Evolutionary conservation across 1,140 invertebrate genomes (phyloP).

Genomic region (Meloidogyne chitwoodi): DNA sequence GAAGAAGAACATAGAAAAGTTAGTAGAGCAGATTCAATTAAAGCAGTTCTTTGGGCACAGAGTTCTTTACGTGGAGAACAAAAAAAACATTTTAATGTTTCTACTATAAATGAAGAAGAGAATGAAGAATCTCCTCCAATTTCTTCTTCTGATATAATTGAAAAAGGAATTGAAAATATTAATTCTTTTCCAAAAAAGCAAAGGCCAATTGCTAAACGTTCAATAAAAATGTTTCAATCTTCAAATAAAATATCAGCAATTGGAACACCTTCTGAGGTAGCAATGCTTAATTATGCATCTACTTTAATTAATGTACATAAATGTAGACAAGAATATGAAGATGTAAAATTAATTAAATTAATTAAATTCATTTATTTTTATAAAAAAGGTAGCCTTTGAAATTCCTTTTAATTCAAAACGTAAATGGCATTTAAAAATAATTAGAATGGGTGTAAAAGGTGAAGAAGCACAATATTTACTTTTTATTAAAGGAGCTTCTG

Average conservation of each 20-base stretch:
- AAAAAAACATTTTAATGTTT: neutral
- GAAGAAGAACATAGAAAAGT: neutral
- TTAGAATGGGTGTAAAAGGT: constrained; percentile 11
- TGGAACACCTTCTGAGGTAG: constrained; percentile 51
- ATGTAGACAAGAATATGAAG: constrained; percentile 27
- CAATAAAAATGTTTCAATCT: neutral
- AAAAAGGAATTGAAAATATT: neutral
- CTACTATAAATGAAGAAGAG: neutral
- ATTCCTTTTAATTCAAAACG: constrained; percentile 56
- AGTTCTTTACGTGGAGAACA: constrained; percentile 3
- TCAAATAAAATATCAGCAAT: constrained; percentile 3
- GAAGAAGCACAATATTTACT: constrained; percentile 40
- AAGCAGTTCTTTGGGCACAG: neutral
- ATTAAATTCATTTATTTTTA: constrained; percentile 5
- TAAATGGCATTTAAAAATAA: constrained; percentile 54
- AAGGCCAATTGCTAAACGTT: neutral
- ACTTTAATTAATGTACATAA: constrained; percentile 35
- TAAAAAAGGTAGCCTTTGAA: constrained; percentile 55
- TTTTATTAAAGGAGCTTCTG: constrained; percentile 53
- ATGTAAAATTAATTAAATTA: neutral
- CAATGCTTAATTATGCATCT: constrained; percentile 37
- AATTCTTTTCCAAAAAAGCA: neutral
- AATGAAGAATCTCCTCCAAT: neutral
- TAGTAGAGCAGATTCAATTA: neutral
- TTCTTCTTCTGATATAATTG: neutral